Percentiles rank a stretch among this genome's conserved stretches.
Evolutionary conservation across 2,888 invertebrate genomes (phyloP).

Genomic region (Bimastos eiseni): DNA sequence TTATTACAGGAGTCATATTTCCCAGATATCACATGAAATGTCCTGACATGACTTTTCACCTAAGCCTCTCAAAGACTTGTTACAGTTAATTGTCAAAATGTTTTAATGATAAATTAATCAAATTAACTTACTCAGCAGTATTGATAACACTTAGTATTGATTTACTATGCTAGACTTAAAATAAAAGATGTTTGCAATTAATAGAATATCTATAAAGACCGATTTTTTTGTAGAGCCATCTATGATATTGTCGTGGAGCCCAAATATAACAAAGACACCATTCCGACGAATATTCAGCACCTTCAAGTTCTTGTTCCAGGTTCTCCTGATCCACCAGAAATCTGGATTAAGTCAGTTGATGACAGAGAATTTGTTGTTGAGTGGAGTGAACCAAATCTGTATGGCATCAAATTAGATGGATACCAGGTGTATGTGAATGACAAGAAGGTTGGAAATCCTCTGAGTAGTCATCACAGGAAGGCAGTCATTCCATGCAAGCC

Average conservation of each 20-base stretch:
- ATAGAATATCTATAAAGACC: neutral
- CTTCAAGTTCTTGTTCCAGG: slow-evolving; percentile 60
- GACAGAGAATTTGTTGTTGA: slow-evolving; percentile 59
- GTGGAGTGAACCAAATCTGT: slow-evolving; percentile 61
- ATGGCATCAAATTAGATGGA: slow-evolving; percentile 57
- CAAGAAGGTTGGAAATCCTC: slow-evolving; percentile 58
- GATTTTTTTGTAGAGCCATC: slow-evolving; percentile 48
- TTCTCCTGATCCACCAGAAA: slow-evolving; percentile 59
- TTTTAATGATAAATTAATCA: neutral
- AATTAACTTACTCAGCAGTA: neutral
- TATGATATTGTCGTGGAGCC: slow-evolving; percentile 59
- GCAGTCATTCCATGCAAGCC: slow-evolving; percentile 60
- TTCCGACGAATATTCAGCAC: slow-evolving; percentile 51
- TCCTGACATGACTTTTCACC: neutral
- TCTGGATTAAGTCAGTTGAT: slow-evolving; percentile 55
- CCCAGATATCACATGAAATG: too few relatives aligned
- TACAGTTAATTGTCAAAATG: neutral
- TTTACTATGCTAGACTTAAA: too few relatives aligned
- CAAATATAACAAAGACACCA: slow-evolving; percentile 52
- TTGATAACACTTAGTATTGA: neutral
- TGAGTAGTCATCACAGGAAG: slow-evolving; percentile 57
- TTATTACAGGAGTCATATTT: too few relatives aligned
- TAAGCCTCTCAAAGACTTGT: neutral
- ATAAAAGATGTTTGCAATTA: neutral
- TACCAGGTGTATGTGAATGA: slow-evolving; percentile 60